Base-by-base conservation (phyloP, 2,113 vertebrate genomes). In the Cyprinodon tularosa region DNA sequence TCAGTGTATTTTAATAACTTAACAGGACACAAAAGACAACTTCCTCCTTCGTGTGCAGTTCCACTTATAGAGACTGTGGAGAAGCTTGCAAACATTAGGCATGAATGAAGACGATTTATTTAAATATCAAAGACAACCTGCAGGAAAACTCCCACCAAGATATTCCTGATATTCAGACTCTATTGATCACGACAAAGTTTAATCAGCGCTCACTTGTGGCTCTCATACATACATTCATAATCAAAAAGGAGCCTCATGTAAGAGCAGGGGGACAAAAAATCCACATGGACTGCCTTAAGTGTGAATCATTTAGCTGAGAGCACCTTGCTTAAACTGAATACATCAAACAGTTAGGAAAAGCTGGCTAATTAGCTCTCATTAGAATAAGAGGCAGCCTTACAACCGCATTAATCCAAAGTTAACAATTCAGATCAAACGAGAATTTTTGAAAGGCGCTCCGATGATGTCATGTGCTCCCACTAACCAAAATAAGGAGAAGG, bases 321-420 rank as follows among this genome's bases (percentile, higher is more conserved):
- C 83, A 66, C 62, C 70, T 81, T 42, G 29, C 72, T 71, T 78
- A 67, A 82, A 80, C 78, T 63, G 66, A 91, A 85, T 39, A 89
- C 86, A 91, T 93, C 91, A 94, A 91, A 93, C 82, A 50, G 70
- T 6, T 53, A 74, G 76, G 88, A 85, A 85, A 88, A 86, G 89
- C 82, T 76, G 60, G 74, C 86, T 90, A 92, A 94, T 94, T 94
- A 93, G 89, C 63, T 37, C 92, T 90, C 91, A 90, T 94, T 93
- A 93, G 84, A 92, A 89, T 85, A 72, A 89, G 89, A 90, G 85
- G 80, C 89, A 77, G 78, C 61, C 70, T 79, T 78, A 86, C 87
- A 88, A 91, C 76, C 69, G 71, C 75, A 81, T 87, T 89, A 88
- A 93, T 93, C 88, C 92, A 93, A 93, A 90, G 88, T 88, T 90